Evolutionary conservation across 2,113 vertebrate genomes (phyloP).

Genomic region (Rhabdornis inornatus): DNA sequence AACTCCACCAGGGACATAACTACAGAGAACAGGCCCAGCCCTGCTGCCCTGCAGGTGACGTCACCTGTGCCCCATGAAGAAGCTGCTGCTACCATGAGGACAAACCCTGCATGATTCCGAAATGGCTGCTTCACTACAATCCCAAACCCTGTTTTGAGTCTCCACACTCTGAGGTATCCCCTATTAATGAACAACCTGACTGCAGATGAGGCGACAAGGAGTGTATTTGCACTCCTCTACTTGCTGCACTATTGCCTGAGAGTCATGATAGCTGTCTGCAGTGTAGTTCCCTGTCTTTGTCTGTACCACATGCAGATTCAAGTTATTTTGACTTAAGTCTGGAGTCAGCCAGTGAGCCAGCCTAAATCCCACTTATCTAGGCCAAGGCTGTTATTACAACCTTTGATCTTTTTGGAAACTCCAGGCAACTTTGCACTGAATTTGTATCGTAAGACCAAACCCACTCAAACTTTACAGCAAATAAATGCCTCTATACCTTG

Average conservation of each 20-base stretch:
- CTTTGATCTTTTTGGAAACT: neutral
- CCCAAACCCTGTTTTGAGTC: neutral
- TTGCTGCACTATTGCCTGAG: rapidly evolving
- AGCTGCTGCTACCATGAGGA: neutral
- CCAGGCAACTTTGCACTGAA: neutral
- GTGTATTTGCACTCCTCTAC: neutral
- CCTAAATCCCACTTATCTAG: neutral
- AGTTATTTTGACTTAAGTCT: neutral
- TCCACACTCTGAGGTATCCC: neutral
- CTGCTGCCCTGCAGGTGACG: neutral
- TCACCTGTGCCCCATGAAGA: neutral
- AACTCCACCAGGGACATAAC: neutral
- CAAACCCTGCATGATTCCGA: neutral
- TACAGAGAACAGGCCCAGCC: neutral
- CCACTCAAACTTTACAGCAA: neutral
- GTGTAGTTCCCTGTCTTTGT: neutral
- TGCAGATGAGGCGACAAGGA: neutral
- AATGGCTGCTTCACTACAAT: neutral
- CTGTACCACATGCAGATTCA: neutral
- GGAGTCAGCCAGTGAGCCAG: neutral
- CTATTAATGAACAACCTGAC: neutral
- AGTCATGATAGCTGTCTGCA: neutral
- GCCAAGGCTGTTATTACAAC: neutral
- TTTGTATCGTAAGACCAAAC: neutral
- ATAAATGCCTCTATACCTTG: neutral